Conservation (phyloP, 2,113 vertebrate species). For the Apteryx owenii region DNA sequence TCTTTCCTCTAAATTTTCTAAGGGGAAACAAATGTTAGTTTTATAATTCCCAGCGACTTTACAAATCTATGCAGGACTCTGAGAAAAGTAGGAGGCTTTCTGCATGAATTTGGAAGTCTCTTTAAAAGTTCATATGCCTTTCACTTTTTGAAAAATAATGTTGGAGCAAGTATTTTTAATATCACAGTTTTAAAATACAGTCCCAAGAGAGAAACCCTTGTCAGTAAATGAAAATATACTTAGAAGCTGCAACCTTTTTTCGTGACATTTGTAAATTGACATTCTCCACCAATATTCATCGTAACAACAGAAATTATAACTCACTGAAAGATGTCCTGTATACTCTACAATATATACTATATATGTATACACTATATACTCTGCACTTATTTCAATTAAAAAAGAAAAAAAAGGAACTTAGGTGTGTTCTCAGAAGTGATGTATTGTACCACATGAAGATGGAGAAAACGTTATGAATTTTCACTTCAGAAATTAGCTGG, state of each 20-base stretch:
- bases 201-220: neutral
- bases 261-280: neutral
- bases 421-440: neutral
- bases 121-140: neutral
- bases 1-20: neutral
- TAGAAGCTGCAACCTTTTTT: neutral
- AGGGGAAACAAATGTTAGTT: neutral
- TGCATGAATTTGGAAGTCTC: neutral
- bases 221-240: neutral
- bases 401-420: neutral
- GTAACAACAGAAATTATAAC: neutral
- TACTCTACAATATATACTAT: rapidly evolving
- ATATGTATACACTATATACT: neutral
- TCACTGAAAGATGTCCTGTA: rapidly evolving
- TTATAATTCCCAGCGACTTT: neutral
- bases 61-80: neutral
- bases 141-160: neutral
- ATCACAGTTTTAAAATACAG: neutral
- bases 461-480: neutral
- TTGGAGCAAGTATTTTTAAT: neutral
- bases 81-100: neutral
- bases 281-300: neutral
- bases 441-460: neutral
- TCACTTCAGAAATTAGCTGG: neutral
- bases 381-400: neutral